Conservation (phyloP, 1,140 invertebrate genomes). For the Liolophura sinensis region DNA sequence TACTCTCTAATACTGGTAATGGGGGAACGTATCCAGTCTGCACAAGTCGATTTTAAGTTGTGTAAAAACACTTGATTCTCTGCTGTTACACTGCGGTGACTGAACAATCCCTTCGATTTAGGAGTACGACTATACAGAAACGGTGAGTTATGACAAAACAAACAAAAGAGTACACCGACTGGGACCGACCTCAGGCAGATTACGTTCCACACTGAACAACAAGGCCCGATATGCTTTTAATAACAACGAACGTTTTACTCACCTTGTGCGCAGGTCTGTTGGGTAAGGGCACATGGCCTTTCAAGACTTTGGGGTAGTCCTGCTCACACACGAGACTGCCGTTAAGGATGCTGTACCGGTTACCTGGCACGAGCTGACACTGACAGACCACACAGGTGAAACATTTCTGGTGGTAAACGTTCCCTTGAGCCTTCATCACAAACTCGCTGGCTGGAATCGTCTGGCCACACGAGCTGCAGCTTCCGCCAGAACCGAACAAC, state of each 20-base stretch:
- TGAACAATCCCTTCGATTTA: no score
- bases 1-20: no score
- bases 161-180: no score
- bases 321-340: constrained; percentile 84
- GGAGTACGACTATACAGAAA: no score
- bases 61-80: no score
- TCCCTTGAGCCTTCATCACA: constrained; percentile 72
- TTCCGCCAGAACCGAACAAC: constrained; percentile 81
- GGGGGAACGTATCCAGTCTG: no score
- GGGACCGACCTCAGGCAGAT: no score
- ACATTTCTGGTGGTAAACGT: constrained; percentile 82
- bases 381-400: constrained; percentile 89
- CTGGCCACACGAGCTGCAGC: constrained; percentile 83
- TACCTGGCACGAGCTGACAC: constrained; percentile 78
- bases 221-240: no score
- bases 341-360: constrained; percentile 83
- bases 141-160: no score
- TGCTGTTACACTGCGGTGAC: no score
- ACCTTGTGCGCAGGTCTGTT: constrained; percentile 9
- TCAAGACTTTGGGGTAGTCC: constrained; percentile 87
- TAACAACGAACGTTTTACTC: background rate
- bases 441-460: constrained; percentile 84
- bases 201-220: no score
- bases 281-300: constrained; percentile 48
- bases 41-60: no score